Conservation (phyloP, 2,888 invertebrate genomes). For the Hydroisotoma schaefferi region DNA sequence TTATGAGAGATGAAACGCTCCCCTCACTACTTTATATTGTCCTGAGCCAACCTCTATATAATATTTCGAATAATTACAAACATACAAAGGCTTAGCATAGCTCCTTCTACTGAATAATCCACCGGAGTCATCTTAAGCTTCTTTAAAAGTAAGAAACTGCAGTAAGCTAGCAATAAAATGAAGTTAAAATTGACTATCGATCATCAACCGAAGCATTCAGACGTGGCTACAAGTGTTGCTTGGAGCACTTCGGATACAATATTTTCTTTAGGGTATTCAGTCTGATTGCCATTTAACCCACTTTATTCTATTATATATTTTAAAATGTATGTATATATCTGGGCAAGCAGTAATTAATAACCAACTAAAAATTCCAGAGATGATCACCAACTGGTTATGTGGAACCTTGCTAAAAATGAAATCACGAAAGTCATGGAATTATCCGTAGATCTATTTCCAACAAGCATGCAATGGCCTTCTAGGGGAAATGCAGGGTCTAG, state of each 20-base stretch:
- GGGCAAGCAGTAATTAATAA: not conserved
- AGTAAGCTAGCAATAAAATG: no score
- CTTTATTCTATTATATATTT: not conserved
- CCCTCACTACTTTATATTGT: no score
- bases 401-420: slow-evolving; percentile 79
- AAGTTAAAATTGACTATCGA: slow-evolving; percentile 74
- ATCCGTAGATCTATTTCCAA: slow-evolving; percentile 78
- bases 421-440: slow-evolving; percentile 73
- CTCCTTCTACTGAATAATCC: no score
- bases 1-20: no score
- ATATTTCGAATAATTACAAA: no score
- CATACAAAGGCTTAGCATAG: no score
- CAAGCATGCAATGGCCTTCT: slow-evolving; percentile 84
- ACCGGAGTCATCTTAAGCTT: no score
- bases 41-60: no score
- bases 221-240: slow-evolving; percentile 82
- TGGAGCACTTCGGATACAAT: slow-evolving; percentile 94
- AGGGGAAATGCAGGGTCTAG: slow-evolving; percentile 53
- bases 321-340: not conserved
- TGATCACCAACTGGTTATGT: slow-evolving; percentile 82
- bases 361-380: slow-evolving; percentile 62
- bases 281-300: slow-evolving; percentile 37
- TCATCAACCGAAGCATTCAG: slow-evolving; percentile 70
- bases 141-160: no score
- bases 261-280: slow-evolving; percentile 81